Conservation (phyloP, 2,888 invertebrate species). For the Toxonevra muliebris region DNA sequence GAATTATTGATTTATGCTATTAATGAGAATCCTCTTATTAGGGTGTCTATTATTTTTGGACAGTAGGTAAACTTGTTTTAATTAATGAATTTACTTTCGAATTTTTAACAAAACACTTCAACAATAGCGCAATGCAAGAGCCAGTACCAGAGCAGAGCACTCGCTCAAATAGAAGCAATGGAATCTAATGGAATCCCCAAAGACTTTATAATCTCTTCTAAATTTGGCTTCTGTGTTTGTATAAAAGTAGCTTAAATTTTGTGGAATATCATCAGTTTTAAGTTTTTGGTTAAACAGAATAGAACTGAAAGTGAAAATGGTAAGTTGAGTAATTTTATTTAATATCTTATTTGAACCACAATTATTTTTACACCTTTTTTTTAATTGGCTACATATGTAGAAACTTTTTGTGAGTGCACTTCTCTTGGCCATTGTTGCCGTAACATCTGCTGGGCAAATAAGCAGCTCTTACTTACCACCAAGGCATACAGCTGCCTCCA, state of each 20-base stretch:
- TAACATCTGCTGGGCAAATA: constrained; percentile 38
- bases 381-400: constrained; percentile 27
- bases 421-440: constrained; percentile 40
- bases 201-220: too few species aligned
- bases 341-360: not conserved
- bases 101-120: not conserved
- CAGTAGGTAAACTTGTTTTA: constrained; percentile 21
- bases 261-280: constrained; percentile 32
- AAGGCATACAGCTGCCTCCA: constrained; percentile 39
- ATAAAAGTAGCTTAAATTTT: constrained; percentile 37
- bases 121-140: constrained; percentile 1
- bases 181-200: not conserved
- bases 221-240: constrained; percentile 16
- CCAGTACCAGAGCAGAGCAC: not conserved
- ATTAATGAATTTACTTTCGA: constrained; percentile 27
- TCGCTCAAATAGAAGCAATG: not conserved
- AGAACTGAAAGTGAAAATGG: constrained; percentile 29
- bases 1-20: not conserved
- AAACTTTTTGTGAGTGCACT: constrained; percentile 30
- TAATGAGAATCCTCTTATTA: not conserved
- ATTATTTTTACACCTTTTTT: not conserved
- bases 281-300: constrained; percentile 17
- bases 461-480: constrained; percentile 49
- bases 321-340: not conserved
- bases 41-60: not conserved